Conservation (phyloP, 2,888 invertebrate species). For the Dendrolimus pini region DNA sequence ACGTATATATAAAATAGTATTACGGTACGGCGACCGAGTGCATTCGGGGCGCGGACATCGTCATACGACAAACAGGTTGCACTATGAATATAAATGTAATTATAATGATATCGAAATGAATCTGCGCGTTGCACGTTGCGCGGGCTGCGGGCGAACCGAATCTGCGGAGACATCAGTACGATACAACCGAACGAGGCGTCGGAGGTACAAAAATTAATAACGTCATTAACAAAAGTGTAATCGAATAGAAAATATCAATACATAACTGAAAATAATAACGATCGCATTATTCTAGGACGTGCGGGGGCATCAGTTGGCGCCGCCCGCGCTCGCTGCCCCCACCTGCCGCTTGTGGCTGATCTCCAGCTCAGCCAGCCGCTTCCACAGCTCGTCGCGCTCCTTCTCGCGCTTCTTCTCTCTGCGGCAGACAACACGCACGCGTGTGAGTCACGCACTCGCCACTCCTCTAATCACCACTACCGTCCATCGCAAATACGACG, state of each 20-base stretch:
- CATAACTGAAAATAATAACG: conserved; percentile 65
- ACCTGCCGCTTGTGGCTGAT: conserved; percentile 78
- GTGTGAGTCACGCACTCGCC: too few species aligned
- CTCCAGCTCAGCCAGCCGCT: conserved; percentile 94
- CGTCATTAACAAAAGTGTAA: conserved; percentile 71
- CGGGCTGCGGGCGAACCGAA: conserved; percentile 35
- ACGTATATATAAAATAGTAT: conserved; percentile 59
- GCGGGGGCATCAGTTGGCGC: conserved; percentile 74
- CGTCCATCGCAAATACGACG: too few species aligned
- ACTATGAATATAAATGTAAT: conserved; percentile 9
- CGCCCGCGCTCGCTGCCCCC: conserved; percentile 32
- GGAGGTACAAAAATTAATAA: conserved; percentile 67
- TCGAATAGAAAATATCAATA: conserved; percentile 72
- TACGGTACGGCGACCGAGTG: conserved; percentile 45
- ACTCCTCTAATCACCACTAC: too few species aligned
- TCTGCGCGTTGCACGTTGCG: conserved; percentile 2
- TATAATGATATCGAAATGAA: too few species aligned
- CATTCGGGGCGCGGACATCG: conserved; percentile 43
- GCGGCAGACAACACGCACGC: conserved; percentile 7
- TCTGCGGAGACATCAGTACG: conserved; percentile 24
- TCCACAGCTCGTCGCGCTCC: conserved; percentile 98
- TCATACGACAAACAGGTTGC: conserved; percentile 28
- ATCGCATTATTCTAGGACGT: conserved; percentile 54
- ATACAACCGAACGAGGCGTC: conserved; percentile 42
- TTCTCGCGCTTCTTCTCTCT: conserved; percentile 96